Evolutionary conservation across 2,797 vertebrate genomes (phyloP).

Genomic region (Alectoris magna): DNA sequence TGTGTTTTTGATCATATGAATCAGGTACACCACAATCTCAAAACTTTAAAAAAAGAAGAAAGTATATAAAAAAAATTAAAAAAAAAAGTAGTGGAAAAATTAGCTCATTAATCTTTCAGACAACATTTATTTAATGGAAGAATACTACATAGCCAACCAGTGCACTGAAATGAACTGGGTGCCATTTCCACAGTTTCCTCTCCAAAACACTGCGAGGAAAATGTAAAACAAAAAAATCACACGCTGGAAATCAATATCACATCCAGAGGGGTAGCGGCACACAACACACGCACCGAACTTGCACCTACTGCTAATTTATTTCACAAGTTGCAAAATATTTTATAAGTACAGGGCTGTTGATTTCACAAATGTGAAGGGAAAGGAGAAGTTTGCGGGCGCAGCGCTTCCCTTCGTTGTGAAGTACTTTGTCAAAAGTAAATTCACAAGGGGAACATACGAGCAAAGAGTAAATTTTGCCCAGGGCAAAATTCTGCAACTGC

Average conservation of each 20-base stretch:
- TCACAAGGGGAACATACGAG: constrained; percentile 75
- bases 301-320: constrained; percentile 67
- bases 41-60: constrained; percentile 1
- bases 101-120: constrained; percentile 68
- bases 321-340: constrained; percentile 73
- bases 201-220: constrained; percentile 17
- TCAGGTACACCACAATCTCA: constrained; percentile 57
- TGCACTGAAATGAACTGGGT: neutral
- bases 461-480: constrained; percentile 78
- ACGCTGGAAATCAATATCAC: neutral
- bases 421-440: constrained; percentile 78
- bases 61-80: neutral
- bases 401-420: constrained; percentile 64
- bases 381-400: neutral
- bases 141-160: neutral
- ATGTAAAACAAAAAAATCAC: neutral
- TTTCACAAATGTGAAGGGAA: constrained; percentile 61
- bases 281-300: constrained; percentile 6
- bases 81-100: constrained; percentile 53
- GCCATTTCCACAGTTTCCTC: constrained; percentile 46
- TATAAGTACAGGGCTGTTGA: constrained; percentile 67
- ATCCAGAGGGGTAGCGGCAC: neutral
- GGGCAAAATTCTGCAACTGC: constrained; percentile 82
- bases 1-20: constrained; percentile 63
- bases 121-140: constrained; percentile 66